phyloP scores from a whole-genome alignment of 2,797 vertebrate genomes.

The Sardinella longiceps region DNA sequence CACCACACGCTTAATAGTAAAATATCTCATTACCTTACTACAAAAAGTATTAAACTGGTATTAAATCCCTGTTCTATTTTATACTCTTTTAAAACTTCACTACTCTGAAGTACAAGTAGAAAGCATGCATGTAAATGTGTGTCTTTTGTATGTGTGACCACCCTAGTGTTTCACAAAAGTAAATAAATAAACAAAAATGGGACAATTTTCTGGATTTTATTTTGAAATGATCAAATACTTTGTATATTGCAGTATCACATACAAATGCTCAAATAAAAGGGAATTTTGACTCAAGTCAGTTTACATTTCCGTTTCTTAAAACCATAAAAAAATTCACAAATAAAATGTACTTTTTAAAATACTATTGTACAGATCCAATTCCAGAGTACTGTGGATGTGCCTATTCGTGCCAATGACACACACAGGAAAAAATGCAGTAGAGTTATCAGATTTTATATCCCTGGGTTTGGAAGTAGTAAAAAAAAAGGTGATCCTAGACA shows the following conservation, averaged over 20 bases:
- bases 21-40: too few relatives aligned
- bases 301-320: constrained; percentile 15
- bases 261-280: constrained; percentile 27
- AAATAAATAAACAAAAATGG: background rate
- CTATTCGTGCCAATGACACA: constrained; percentile 42
- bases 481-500: constrained; percentile 72
- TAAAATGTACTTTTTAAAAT: constrained; percentile 26
- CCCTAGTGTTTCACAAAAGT: too few relatives aligned
- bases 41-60: too few relatives aligned
- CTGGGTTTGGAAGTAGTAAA: constrained; percentile 89
- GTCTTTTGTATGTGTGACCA: too few relatives aligned
- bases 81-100: too few relatives aligned
- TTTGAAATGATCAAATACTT: constrained; percentile 26
- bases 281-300: constrained; percentile 9
- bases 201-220: background rate
- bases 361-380: constrained; percentile 22
- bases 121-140: too few relatives aligned
- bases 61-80: too few relatives aligned
- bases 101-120: too few relatives aligned
- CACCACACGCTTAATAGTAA: too few relatives aligned
- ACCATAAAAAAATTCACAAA: constrained; percentile 22
- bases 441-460: constrained; percentile 88
- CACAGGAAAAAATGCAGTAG: constrained; percentile 44
- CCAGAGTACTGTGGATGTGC: constrained; percentile 21
- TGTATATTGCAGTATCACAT: constrained; percentile 24